These are phyloP conservation scores for Drosophila bifasciata DNA, from an alignment of 1,140 invertebrate species.

Conservation along the genomic window DNA sequence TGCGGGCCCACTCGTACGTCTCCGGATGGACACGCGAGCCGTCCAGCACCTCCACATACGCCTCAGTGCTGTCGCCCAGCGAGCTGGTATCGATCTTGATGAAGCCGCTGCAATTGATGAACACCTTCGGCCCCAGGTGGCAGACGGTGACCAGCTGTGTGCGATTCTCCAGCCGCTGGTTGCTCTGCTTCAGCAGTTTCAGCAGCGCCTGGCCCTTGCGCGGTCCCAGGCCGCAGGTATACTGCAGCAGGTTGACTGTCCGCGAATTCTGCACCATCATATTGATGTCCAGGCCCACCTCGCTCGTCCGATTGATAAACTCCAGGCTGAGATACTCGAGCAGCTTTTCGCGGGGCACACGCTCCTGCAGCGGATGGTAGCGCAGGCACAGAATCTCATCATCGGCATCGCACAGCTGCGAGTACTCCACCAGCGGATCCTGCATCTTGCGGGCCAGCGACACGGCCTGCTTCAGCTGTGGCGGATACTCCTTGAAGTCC, in stretches of 20 bases:
- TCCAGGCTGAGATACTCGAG: constrained; percentile 94
- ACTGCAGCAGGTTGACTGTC: constrained; percentile 96
- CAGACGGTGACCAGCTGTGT: constrained; percentile 97
- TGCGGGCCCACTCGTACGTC: constrained; percentile 99
- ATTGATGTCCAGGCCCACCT: constrained; percentile 99
- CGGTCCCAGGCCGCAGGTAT: constrained; percentile 98
- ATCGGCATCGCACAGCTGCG: constrained; percentile 96
- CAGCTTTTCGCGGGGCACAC: constrained; percentile 93
- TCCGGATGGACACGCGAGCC: constrained; percentile 99
- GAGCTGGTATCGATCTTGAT: constrained; percentile 99
- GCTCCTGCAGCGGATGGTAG: constrained; percentile 95
- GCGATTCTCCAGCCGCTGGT: constrained; percentile 96
- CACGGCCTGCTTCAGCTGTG: constrained; percentile 94
- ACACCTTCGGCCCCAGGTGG: constrained; percentile 99
- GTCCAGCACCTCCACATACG: constrained; percentile 98
- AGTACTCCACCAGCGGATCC: constrained; percentile 98
- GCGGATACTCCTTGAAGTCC: constrained; percentile 97
- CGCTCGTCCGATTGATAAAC: constrained; percentile 97
- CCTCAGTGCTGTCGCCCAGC: constrained; percentile 96
- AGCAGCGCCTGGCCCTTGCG: constrained; percentile 96
- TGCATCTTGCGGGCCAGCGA: constrained; percentile 96
- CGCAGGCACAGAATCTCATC: constrained; percentile 97
- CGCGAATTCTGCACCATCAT: constrained; percentile 94
- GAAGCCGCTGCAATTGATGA: constrained; percentile 99
- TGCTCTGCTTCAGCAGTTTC: constrained; percentile 96